These are phyloP conservation scores for Protaetia brevitarsis DNA, from an alignment of 1,140 invertebrate species.

Conservation along the genomic window DNA sequence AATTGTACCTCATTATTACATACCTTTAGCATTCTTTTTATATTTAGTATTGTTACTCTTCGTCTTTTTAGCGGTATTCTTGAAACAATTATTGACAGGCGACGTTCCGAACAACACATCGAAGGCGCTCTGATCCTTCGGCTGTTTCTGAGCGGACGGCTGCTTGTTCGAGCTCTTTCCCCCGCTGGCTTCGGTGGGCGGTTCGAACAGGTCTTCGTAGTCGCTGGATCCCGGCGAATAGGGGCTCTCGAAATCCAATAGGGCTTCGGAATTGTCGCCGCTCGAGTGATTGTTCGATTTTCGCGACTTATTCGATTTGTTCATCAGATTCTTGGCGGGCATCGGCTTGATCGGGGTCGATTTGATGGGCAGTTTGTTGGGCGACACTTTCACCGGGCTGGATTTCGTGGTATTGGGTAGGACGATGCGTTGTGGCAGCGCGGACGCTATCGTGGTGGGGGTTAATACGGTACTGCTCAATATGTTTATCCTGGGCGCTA, in stretches of 20 bases:
- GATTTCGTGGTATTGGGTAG: conserved; percentile 46
- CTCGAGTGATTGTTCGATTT: conserved; percentile 17
- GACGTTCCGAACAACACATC: conserved; percentile 57
- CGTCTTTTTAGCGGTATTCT: conserved; percentile 39
- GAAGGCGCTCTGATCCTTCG: conserved; percentile 53
- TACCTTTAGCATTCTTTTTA: conserved; percentile 49
- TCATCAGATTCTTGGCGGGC: conserved; percentile 43
- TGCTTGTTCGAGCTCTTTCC: conserved; percentile 27
- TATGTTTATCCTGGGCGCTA: conserved; percentile 46
- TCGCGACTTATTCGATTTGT: conserved; percentile 36
- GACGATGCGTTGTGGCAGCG: conserved; percentile 49
- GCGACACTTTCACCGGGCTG: conserved; percentile 50
- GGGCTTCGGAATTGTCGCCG: conserved; percentile 49
- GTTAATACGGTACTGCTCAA: conserved; percentile 43
- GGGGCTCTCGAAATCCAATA: conserved; percentile 75
- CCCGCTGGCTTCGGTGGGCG: conserved; percentile 58
- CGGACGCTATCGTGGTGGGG: conserved; percentile 36
- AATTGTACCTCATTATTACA: conserved; percentile 4
- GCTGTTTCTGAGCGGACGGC: conserved; percentile 28
- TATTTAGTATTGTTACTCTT: conserved; percentile 47
- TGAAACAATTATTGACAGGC: conserved; percentile 40
- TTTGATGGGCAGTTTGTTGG: conserved; percentile 54
- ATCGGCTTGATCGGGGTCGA: conserved; percentile 56
- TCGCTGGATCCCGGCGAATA: conserved; percentile 81
- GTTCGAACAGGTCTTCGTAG: conserved; percentile 82